Base-by-base conservation (phyloP, 2,113 vertebrate genomes). In the Conger conger region DNA sequence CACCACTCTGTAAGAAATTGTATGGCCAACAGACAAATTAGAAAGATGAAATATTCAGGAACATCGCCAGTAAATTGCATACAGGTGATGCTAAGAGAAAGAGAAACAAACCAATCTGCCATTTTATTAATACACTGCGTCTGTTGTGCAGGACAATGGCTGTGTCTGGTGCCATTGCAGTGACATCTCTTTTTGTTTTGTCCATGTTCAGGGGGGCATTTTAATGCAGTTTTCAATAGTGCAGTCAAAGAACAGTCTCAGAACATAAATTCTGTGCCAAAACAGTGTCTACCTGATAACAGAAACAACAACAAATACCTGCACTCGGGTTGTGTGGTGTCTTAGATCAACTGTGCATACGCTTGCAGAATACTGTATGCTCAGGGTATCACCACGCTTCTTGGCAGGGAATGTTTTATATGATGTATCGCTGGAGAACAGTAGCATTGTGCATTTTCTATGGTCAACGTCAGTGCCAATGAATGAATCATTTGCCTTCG, bases 71-170 rank as follows among this genome's bases (percentile, higher is more conserved):
- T 90, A 87, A 87, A 90, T 93, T 92, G 90, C 86, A 80, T 37
- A 36, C 54, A 60, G 87, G 90, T 91, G 89, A 90, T 88, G 11
- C 8, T 11, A 15, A 50, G 45, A 50, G 40, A 42, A 87, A 88
- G 89, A 88, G 90, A 88, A 77, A 91, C 86, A 86, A 92, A 91
- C 89, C 87, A 86, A 87, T 92, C 87, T 68, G 50, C 85, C 90
- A 85, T 87, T 84, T 83, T 88, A 85, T 42, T 40, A 85, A 80
- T 86, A 83, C 85, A 87, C 84, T 87, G 89, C 87, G 83, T 90
- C 63, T 84, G 88, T 87, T 87, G 89, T 89, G 84, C 81, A 84
- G 88, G 87, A 90, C 89, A 86, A 85, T 90, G 79, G 20, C 76
- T 86, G 84, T 86, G 86, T 88, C 81, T 7, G 33, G 83, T 73